Evolutionary conservation across 2,888 invertebrate genomes (phyloP).

Genomic region (Philhelius pedissequus): DNA sequence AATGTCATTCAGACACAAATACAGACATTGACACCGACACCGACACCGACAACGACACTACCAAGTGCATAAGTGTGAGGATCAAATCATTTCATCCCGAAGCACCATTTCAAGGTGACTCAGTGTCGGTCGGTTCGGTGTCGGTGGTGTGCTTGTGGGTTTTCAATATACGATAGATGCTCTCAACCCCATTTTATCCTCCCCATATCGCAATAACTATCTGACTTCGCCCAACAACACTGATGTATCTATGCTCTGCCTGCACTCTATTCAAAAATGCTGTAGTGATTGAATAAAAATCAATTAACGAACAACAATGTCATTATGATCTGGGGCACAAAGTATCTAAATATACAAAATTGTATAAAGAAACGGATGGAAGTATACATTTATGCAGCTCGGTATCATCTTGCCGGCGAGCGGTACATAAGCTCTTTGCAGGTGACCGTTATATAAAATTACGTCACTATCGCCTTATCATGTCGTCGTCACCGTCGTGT

Average conservation of each 20-base stretch:
- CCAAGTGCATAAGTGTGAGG: neutral
- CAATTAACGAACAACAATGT: slow-evolving; percentile 56
- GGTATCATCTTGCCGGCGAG: neutral
- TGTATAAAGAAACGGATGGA: neutral
- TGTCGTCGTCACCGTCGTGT: neutral
- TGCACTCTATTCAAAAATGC: neutral
- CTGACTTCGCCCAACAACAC: neutral
- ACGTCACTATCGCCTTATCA: slow-evolving; percentile 32
- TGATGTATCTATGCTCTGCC: neutral
- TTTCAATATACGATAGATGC: slow-evolving; percentile 4
- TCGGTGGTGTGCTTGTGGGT: neutral
- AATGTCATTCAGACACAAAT: slow-evolving; percentile 22
- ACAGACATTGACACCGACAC: neutral
- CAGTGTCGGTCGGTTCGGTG: too few species aligned
- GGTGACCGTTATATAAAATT: slow-evolving; percentile 23
- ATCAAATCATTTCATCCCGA: slow-evolving; percentile 10
- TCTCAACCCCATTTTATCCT: neutral
- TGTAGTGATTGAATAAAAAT: slow-evolving; percentile 51
- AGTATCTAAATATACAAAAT: slow-evolving; percentile 41
- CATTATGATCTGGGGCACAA: slow-evolving; percentile 37
- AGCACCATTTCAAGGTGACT: slow-evolving; percentile 34
- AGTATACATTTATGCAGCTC: neutral
- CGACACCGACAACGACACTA: neutral
- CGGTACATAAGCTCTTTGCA: slow-evolving; percentile 9
- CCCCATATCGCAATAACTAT: slow-evolving; percentile 16